Evolutionary conservation across 1,140 invertebrate genomes (phyloP).

Genomic region (Brachionus calyciflorus): DNA sequence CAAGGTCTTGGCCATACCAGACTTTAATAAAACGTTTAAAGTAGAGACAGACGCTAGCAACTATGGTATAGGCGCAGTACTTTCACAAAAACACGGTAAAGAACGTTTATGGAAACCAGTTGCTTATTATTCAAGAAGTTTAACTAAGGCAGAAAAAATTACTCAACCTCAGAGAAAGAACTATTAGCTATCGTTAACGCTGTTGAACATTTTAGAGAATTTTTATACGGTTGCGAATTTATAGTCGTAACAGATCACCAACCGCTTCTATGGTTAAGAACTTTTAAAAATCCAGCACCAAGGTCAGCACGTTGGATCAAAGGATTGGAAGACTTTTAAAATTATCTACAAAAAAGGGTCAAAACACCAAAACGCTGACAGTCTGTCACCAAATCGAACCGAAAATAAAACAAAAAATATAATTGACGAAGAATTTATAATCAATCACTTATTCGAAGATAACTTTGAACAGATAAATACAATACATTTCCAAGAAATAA

Average conservation of each 20-base stretch:
- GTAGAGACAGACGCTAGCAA: too few relatives aligned
- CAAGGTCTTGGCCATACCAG: neutral
- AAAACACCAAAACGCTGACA: constrained; percentile 1
- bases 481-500: neutral
- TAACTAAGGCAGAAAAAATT: too few relatives aligned
- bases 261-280: constrained; percentile 56
- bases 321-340: neutral
- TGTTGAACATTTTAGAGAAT: constrained; percentile 61
- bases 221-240: constrained; percentile 62
- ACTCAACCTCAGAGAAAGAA: too few relatives aligned
- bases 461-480: neutral
- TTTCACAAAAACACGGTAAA: too few relatives aligned
- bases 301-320: constrained; percentile 52
- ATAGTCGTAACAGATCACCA: constrained; percentile 63
- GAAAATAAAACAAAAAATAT: neutral
- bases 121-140: too few relatives aligned
- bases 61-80: too few relatives aligned
- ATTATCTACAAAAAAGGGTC: neutral
- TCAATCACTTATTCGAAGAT: neutral
- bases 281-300: constrained; percentile 57
- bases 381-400: neutral
- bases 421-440: neutral
- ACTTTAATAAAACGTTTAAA: neutral
- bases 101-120: too few relatives aligned
- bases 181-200: constrained; percentile 62